Evolutionary conservation across 2,797 vertebrate species (phyloP).

Genomic region (Chelmon rostratus): DNA sequence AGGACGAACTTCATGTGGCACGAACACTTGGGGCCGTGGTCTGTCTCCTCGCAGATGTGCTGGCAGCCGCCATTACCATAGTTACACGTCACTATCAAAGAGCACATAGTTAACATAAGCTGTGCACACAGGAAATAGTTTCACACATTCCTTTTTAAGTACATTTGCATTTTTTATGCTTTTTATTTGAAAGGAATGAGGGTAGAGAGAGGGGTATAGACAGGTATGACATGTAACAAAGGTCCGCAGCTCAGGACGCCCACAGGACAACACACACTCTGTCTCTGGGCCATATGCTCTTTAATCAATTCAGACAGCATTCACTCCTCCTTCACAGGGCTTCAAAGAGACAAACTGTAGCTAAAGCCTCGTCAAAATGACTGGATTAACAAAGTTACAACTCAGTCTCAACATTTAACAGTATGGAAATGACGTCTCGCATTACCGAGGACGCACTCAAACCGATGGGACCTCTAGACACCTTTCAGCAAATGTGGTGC

Average conservation of each 20-base stretch:
- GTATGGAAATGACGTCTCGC: not conserved
- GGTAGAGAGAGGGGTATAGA: not conserved
- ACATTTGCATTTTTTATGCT: not conserved
- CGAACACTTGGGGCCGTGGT: slow-evolving; percentile 94
- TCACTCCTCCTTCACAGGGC: not conserved
- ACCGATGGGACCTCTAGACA: not conserved
- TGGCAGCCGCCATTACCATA: slow-evolving; percentile 99
- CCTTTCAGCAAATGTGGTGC: slow-evolving; percentile 1
- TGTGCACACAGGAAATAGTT: not conserved
- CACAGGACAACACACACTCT: not conserved
- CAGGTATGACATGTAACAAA: not conserved
- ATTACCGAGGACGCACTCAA: not conserved
- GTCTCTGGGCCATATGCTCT: slow-evolving; percentile 10
- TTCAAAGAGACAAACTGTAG: not conserved
- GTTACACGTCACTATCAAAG: slow-evolving; percentile 95
- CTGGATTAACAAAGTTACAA: not conserved
- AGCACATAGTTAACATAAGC: slow-evolving; percentile 62
- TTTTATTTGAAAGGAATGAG: slow-evolving; percentile 26
- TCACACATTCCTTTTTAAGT: not conserved
- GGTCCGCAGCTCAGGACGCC: not conserved
- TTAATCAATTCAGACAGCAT: not conserved
- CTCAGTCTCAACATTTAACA: not conserved
- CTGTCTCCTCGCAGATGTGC: slow-evolving; percentile 97
- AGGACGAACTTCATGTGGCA: slow-evolving; percentile 98
- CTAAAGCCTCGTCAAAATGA: not conserved